These are phyloP conservation scores for Berghia stephanieae DNA, from an alignment of 1,140 invertebrate species.

Conservation along the genomic window DNA sequence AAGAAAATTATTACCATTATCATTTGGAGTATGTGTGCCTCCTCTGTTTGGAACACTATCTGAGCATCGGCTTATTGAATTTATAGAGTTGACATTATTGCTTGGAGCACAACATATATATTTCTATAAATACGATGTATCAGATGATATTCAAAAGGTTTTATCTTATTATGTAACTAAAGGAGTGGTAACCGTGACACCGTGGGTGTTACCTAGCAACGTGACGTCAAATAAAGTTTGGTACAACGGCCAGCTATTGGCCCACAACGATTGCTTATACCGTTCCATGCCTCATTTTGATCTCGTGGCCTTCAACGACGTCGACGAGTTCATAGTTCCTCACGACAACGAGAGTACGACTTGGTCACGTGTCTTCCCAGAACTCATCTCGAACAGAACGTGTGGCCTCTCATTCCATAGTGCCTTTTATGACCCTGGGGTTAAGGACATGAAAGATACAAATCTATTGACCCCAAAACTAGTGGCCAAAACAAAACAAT, in stretches of 20 bases:
- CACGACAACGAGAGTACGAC: slow-evolving; percentile 40
- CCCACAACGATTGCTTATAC: slow-evolving; percentile 63
- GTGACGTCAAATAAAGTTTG: slow-evolving; percentile 47
- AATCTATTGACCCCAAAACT: slow-evolving; percentile 12
- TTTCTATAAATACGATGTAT: too few relatives aligned
- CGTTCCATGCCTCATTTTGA: slow-evolving; percentile 51
- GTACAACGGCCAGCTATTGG: slow-evolving; percentile 63
- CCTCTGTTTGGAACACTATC: too few relatives aligned
- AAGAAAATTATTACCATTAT: too few relatives aligned
- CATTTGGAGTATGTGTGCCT: too few relatives aligned
- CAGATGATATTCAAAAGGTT: too few relatives aligned
- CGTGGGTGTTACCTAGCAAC: slow-evolving; percentile 50
- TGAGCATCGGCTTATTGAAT: too few relatives aligned
- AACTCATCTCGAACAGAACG: slow-evolving; percentile 36
- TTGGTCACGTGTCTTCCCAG: too few relatives aligned
- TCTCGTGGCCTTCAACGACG: slow-evolving; percentile 58
- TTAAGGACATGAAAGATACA: too few relatives aligned
- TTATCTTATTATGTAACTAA: too few relatives aligned
- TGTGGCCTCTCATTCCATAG: slow-evolving; percentile 56
- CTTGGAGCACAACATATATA: too few relatives aligned
- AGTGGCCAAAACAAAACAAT: background rate
- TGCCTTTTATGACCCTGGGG: slow-evolving; percentile 55
- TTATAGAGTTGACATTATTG: too few relatives aligned
- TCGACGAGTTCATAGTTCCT: slow-evolving; percentile 64
- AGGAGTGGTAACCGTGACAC: slow-evolving; percentile 47